Evolutionary conservation across 2,113 vertebrate genomes (phyloP).

Genomic region (Lanius ludovicianus): DNA sequence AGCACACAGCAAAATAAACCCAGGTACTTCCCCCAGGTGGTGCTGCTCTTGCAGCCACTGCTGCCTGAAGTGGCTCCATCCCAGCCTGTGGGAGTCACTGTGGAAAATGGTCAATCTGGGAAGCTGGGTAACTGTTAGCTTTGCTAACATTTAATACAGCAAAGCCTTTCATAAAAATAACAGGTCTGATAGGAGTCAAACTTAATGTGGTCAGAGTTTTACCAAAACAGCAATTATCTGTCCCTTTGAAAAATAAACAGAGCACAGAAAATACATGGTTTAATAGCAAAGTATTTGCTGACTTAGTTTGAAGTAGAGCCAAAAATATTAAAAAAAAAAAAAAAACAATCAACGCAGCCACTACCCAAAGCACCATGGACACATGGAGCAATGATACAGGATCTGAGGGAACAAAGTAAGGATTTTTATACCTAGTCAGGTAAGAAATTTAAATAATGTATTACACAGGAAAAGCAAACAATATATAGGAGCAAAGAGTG

Average conservation of each 20-base stretch:
- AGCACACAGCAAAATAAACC: neutral
- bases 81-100: neutral
- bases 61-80: neutral
- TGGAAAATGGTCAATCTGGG: neutral
- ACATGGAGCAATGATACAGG: neutral
- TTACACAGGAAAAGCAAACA: neutral
- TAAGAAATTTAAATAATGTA: neutral
- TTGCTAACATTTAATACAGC: neutral
- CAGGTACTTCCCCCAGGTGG: neutral
- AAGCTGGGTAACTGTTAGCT: neutral
- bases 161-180: neutral
- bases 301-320: slow-evolving; percentile 79
- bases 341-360: slow-evolving; percentile 74
- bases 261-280: slow-evolving; percentile 57
- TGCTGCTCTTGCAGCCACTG: neutral
- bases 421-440: neutral
- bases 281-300: slow-evolving; percentile 83
- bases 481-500: neutral
- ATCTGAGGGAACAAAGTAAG: neutral
- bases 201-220: slow-evolving; percentile 44
- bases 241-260: slow-evolving; percentile 54
- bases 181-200: slow-evolving; percentile 24
- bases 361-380: neutral
- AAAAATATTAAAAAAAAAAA: slow-evolving; percentile 72
- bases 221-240: slow-evolving; percentile 57